Evolutionary conservation across 1,140 invertebrate genomes (phyloP), one percentile per base, ranked within the genome.

Genomic region (Drosophila takahashii): DNA sequence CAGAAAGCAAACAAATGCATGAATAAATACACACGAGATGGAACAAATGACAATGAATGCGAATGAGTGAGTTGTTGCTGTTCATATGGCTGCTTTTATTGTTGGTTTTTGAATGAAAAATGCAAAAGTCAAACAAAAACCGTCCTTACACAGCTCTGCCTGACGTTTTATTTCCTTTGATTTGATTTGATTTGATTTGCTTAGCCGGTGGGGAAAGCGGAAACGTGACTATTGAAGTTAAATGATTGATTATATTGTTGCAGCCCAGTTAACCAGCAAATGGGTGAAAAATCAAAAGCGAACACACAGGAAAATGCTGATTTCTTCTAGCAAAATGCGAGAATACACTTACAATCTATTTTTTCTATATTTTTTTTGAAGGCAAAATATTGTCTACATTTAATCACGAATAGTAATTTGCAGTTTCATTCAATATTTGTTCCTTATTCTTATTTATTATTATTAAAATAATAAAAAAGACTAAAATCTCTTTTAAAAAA

Each of bases 1-100:
- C 83, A 87, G 71, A 87, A 87, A 65, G 79, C 84, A 87, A 87
- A 87, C 83, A 87, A 87, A 86, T 86, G 81, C 81, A 86, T 86
- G 83, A 86, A 86, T 86, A 86, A 86, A 86, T 81, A 78, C 83
- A 71, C 69, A 66, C 66, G 22, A 51, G 48, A 51, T 51, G 48
- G 29, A 39, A 29, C 34, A 60, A 81, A 86, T 87, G 83, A 87
- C 81, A 85, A 81, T 87, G 77, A 86, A 70, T 81, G 60, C 47
- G 71, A 75, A 76, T 77, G 78, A 70, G 48, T 65, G 72, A 85
- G 58, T 62, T 67, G 71, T 58, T 52, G 72, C 71, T 75, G 71
- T 69, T 69, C 66, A 70, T 70, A 47, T 70, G 41, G 16, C 66
- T 39, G 66, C 66, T 56, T 67, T 69, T 39, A 36, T 70, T 70